Percentiles rank a stretch among this genome's conserved stretches.
Conservation (phyloP, 2,888 invertebrate genomes). For the Luffia ferchaultella region DNA sequence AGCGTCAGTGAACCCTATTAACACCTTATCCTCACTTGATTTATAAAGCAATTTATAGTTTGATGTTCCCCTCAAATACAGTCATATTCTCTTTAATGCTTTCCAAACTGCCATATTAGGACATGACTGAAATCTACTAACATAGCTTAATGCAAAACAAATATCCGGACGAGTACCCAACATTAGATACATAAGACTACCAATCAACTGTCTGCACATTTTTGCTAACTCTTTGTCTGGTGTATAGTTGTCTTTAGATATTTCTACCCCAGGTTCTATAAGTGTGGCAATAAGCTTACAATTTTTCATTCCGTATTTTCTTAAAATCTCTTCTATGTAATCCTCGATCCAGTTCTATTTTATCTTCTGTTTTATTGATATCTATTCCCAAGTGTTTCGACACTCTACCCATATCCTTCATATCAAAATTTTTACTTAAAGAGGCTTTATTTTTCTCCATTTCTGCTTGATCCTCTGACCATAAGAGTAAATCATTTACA, state of each 20-base stretch:
- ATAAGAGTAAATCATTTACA: slow-evolving; percentile 16
- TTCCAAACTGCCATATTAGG: background rate
- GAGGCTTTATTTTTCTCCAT: no score
- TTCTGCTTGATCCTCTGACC: no score
- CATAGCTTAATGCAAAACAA: no score
- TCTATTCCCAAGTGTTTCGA: background rate
- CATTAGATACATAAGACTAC: no score
- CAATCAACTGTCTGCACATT: no score
- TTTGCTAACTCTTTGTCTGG: no score
- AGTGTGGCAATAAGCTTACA: no score
- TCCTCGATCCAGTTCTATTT: background rate
- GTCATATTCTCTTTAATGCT: background rate
- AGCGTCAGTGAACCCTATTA: background rate
- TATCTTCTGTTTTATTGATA: background rate
- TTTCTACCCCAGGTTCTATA: no score
- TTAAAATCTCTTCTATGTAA: background rate
- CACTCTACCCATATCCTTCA: background rate
- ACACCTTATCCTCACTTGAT: background rate
- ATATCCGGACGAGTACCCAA: no score
- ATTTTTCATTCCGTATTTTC: background rate
- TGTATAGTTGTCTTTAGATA: no score
- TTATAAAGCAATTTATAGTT: background rate
- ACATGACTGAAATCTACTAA: no score
- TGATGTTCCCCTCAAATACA: background rate
- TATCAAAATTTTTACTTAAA: slow-evolving; percentile 9